Percentiles rank a stretch among this genome's conserved stretches.
These are phyloP conservation scores for Fulica atra DNA, from an alignment of 2,113 vertebrate species.

Conservation along the genomic window DNA sequence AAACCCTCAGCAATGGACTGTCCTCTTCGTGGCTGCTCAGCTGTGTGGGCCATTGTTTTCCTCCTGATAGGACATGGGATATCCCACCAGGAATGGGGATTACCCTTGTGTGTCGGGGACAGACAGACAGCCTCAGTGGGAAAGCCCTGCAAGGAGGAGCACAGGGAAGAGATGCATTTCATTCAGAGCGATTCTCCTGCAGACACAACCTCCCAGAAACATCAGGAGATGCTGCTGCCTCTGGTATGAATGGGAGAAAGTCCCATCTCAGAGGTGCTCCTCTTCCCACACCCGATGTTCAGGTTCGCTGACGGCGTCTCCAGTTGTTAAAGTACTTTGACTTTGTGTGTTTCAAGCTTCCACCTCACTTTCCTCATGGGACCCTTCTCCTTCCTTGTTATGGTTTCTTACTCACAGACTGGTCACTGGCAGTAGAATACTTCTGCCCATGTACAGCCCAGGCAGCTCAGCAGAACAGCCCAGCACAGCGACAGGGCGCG, in stretches of 20 bases:
- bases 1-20: neutral
- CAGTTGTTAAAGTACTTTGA: neutral
- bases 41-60: neutral
- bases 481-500: neutral
- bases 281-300: neutral
- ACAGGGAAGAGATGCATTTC: slow-evolving; percentile 1
- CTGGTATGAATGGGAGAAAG: neutral
- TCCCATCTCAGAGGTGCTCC: neutral
- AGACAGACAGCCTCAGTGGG: slow-evolving; percentile 14
- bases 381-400: neutral
- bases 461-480: neutral
- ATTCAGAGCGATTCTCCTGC: slow-evolving; percentile 37
- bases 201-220: slow-evolving; percentile 16
- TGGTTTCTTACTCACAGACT: neutral
- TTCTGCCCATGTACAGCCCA: neutral
- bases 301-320: neutral
- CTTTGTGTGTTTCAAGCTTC: neutral
- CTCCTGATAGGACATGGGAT: neutral
- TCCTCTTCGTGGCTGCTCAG: neutral
- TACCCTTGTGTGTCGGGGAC: neutral
- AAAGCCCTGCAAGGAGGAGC: slow-evolving; percentile 14
- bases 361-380: neutral
- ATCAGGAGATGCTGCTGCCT: neutral
- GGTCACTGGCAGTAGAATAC: neutral
- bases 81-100: slow-evolving; percentile 47